Conservation (phyloP, 2,113 vertebrate species). For the Spea multiplicata region DNA sequence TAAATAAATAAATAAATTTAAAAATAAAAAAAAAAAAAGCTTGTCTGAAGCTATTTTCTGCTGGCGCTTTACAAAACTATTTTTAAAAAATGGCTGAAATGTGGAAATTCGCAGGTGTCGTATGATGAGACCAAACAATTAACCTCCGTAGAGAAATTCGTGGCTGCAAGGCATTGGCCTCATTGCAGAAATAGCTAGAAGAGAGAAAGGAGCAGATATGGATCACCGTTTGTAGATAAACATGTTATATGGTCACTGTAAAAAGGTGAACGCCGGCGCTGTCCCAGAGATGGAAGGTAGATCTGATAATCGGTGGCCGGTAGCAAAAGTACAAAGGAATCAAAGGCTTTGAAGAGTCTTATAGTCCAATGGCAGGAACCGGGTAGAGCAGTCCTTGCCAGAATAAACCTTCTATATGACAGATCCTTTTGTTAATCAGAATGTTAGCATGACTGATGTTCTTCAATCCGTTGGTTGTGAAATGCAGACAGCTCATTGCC, state of each 20-base stretch:
- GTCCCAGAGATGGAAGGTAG: neutral
- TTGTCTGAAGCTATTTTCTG: no score
- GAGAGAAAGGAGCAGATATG: neutral
- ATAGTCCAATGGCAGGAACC: neutral
- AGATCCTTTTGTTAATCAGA: constrained; percentile 11
- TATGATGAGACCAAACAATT: neutral
- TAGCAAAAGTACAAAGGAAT: constrained; percentile 25
- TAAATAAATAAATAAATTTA: no score
- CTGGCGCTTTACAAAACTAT: no score
- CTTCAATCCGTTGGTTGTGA: neutral
- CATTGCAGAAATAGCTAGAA: no score
- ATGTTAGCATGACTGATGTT: constrained; percentile 32
- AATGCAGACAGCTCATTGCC: neutral
- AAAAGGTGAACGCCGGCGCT: neutral
- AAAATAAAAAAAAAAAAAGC: no score
- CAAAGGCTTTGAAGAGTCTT: constrained; percentile 17
- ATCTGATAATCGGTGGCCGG: constrained; percentile 14
- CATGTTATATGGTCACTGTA: neutral
- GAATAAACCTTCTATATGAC: neutral
- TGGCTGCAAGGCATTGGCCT: neutral
- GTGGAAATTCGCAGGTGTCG: neutral
- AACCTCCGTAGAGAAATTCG: neutral
- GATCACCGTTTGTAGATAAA: constrained; percentile 9
- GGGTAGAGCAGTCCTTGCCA: neutral
- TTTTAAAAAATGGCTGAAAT: neutral